These are phyloP conservation scores for Emydoidea blandingii DNA, from an alignment of 2,797 vertebrate species.

Conservation along the genomic window DNA sequence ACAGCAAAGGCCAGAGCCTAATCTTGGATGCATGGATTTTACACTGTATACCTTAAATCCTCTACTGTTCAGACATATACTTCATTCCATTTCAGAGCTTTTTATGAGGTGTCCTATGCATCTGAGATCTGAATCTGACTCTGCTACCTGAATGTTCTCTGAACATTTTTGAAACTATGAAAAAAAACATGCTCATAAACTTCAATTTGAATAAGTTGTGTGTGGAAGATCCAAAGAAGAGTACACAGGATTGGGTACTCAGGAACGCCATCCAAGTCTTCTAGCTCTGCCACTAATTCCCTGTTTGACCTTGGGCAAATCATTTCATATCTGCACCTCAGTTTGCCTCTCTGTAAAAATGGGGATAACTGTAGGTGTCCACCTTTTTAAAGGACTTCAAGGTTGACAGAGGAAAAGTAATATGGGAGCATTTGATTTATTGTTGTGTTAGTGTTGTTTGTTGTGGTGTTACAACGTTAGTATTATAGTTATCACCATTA, in stretches of 20 bases:
- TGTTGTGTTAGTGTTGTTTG: neutral
- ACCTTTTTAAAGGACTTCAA: neutral
- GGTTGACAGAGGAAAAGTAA: neutral
- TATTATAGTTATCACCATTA: neutral
- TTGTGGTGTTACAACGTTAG: neutral
- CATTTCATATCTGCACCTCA: neutral
- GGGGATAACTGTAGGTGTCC: neutral
- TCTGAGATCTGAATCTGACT: neutral
- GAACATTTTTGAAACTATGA: conserved; percentile 45
- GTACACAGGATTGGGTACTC: conserved; percentile 14
- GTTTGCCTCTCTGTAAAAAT: neutral
- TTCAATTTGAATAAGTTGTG: neutral
- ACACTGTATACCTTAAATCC: neutral
- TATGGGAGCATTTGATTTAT: neutral
- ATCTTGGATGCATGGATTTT: conserved; percentile 28
- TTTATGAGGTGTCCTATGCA: neutral
- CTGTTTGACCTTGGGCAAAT: neutral
- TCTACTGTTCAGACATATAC: neutral
- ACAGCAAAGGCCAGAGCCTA: conserved; percentile 2
- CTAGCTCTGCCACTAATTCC: neutral
- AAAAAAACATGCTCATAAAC: conserved; percentile 5
- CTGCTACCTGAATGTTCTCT: neutral
- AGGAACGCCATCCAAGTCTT: neutral
- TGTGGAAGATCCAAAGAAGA: conserved; percentile 14
- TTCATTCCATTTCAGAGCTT: neutral